phyloP scores from a whole-genome alignment of 2,113 vertebrate species.

The Choloepus hoffmanni region DNA sequence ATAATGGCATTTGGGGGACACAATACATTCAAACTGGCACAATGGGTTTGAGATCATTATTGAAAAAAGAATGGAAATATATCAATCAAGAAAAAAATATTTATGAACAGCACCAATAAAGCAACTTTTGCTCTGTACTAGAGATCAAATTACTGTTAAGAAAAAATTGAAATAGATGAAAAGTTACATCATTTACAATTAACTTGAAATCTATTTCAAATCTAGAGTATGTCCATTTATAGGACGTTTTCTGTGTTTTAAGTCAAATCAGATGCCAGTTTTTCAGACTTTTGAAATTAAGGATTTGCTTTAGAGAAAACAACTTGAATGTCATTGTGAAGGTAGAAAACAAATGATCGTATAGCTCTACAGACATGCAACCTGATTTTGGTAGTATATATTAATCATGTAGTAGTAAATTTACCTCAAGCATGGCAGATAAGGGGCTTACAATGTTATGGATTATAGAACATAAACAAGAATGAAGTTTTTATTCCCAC shows the following conservation, averaged over 20 bases:
- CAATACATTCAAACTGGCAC: no score
- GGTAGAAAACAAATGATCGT: background rate
- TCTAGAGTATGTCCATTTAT: background rate
- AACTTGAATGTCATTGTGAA: background rate
- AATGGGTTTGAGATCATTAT: background rate
- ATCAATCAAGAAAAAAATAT: conserved; percentile 20
- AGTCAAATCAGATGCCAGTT: background rate
- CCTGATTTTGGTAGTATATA: background rate
- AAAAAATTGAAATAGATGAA: conserved; percentile 25
- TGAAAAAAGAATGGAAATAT: background rate
- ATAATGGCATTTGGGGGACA: no score
- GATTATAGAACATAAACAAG: background rate
- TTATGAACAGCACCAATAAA: conserved; percentile 23
- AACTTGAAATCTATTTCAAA: conserved; percentile 43
- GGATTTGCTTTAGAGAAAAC: background rate
- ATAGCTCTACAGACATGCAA: background rate
- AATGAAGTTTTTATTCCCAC: background rate
- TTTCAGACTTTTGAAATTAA: conserved; percentile 46
- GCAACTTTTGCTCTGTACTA: background rate
- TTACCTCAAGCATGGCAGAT: background rate
- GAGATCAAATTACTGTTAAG: background rate
- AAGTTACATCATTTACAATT: background rate
- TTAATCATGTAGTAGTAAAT: background rate
- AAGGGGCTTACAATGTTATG: background rate
- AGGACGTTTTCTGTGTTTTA: background rate